A percentile compares a stretch with the other conserved stretches of the same genome.
Evolutionary conservation across 2,113 vertebrate genomes (phyloP).

Genomic region (Otocyon megalotis): DNA sequence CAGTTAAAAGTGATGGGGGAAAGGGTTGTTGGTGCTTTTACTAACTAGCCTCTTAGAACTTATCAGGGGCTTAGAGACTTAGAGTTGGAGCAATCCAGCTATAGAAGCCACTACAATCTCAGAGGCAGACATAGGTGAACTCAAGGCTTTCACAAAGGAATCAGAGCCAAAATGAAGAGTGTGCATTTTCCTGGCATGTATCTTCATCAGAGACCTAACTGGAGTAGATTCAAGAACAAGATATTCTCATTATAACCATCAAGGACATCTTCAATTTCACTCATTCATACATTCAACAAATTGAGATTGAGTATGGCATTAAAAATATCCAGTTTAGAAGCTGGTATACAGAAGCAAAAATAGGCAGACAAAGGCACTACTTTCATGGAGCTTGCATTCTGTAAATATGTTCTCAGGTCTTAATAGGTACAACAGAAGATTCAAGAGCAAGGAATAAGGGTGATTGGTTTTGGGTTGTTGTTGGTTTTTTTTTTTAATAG

Average conservation of each 20-base stretch:
- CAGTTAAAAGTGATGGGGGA: not conserved
- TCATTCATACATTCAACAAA: not conserved
- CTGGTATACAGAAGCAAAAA: not conserved
- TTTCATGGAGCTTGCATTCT: not conserved
- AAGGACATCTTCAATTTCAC: not conserved
- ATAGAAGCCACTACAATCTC: not conserved
- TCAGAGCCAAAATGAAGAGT: not conserved
- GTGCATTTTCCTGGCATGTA: not conserved
- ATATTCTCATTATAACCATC: not conserved
- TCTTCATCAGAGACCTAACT: not conserved
- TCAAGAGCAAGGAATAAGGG: not conserved
- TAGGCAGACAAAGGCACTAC: not conserved
- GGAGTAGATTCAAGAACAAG: not conserved
- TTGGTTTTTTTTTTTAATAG: not conserved
- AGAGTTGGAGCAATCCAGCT: not conserved
- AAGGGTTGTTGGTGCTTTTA: not conserved
- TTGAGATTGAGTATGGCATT: not conserved
- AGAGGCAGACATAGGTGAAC: not conserved
- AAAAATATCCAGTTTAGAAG: not conserved
- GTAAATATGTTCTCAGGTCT: not conserved
- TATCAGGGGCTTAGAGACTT: not conserved
- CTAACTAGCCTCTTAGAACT: not conserved
- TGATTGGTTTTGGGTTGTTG: not conserved
- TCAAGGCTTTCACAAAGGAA: not conserved
- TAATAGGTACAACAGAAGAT: not conserved